Conservation (phyloP, 2,113 vertebrate genomes). For the Hyperoodon ampullatus region DNA sequence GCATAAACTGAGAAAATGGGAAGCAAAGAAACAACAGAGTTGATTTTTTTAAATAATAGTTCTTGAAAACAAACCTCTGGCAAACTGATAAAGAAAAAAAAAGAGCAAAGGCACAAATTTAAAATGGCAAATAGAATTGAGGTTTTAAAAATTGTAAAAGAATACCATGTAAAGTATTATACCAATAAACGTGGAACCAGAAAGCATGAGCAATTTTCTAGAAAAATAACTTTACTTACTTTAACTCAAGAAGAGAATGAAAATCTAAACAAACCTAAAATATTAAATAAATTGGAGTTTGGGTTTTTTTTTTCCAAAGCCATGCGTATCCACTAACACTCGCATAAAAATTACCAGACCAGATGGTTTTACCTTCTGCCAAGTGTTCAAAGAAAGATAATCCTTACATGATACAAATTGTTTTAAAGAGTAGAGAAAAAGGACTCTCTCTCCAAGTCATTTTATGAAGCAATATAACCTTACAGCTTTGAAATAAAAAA, state of each 20-base stretch:
- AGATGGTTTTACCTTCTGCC: conserved; percentile 62
- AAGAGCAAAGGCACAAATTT: neutral
- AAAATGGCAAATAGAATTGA: neutral
- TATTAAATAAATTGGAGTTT: neutral
- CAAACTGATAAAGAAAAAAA: neutral
- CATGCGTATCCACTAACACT: neutral
- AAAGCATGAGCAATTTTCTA: neutral
- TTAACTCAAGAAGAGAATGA: neutral
- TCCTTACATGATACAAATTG: neutral
- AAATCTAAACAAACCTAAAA: neutral
- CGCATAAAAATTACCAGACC: neutral
- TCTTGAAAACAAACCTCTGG: neutral
- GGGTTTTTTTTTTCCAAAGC: neutral
- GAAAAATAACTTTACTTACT: neutral
- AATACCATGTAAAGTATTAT: neutral
- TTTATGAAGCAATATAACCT: neutral
- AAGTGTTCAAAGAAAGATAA: conserved; percentile 24
- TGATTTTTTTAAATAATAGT: neutral
- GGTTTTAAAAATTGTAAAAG: neutral
- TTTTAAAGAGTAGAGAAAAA: neutral
- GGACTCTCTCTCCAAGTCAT: neutral
- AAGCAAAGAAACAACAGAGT: neutral
- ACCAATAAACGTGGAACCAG: neutral
- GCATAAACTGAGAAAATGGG: neutral
- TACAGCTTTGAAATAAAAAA: neutral